A percentile compares a stretch with the other conserved stretches of the same genome.
phyloP scores from a whole-genome alignment of 2,888 invertebrate species.

The Andrena camellia region DNA sequence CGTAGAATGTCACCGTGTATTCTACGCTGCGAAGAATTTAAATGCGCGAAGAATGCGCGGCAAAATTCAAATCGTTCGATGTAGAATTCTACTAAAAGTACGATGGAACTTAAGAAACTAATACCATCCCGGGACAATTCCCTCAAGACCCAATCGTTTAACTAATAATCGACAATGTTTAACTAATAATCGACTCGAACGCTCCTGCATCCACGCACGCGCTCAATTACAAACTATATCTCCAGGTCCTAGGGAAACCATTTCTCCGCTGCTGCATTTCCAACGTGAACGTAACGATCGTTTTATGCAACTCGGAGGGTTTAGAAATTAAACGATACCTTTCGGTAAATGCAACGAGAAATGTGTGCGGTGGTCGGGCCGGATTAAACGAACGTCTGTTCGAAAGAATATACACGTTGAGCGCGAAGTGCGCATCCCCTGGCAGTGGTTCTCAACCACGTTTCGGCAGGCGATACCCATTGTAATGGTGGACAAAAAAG shows the following conservation, averaged over 20 bases:
- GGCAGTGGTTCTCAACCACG: constrained; percentile 31
- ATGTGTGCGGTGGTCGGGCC: no score
- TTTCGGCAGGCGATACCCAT: neutral
- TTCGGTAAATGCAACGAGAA: neutral
- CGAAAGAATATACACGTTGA: neutral
- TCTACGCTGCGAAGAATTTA: no score
- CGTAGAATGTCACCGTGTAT: no score
- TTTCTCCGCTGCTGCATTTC: neutral
- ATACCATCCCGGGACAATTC: neutral
- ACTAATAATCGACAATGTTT: neutral
- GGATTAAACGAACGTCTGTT: neutral
- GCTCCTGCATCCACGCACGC: constrained; percentile 2
- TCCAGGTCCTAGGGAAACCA: neutral
- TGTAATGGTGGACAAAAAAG: constrained; percentile 29
- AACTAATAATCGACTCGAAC: neutral
- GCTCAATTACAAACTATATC: neutral
- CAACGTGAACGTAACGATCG: neutral
- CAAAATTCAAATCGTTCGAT: no score
- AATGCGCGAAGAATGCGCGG: no score
- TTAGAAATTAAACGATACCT: neutral
- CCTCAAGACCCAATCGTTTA: neutral
- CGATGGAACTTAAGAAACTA: neutral
- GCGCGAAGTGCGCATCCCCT: constrained; percentile 10
- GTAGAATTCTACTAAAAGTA: neutral
- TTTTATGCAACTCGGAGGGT: neutral